These are phyloP conservation scores for Hydraecia micacea DNA, from an alignment of 2,888 invertebrate genomes.

Conservation along the genomic window DNA sequence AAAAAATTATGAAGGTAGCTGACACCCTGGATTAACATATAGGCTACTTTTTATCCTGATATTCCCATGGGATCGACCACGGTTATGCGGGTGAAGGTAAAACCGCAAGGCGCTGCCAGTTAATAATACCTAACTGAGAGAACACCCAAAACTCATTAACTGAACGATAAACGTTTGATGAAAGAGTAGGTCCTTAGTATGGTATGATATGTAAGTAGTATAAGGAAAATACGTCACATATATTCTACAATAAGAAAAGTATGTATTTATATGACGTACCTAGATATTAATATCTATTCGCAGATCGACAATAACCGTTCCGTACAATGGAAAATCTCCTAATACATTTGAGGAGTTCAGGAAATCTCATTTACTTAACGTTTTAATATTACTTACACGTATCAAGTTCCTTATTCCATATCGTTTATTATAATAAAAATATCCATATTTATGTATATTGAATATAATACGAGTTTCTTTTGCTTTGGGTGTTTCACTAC, in stretches of 20 bases:
- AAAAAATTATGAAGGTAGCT: too few relatives aligned
- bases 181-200: slow-evolving; percentile 8
- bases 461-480: neutral
- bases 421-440: slow-evolving; percentile 24
- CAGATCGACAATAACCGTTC: slow-evolving; percentile 54
- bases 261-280: slow-evolving; percentile 14
- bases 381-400: slow-evolving; percentile 59
- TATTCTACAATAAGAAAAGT: slow-evolving; percentile 27
- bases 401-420: slow-evolving; percentile 32
- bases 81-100: too few relatives aligned
- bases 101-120: too few relatives aligned
- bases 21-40: too few relatives aligned
- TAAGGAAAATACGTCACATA: slow-evolving; percentile 34
- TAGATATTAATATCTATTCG: slow-evolving; percentile 53
- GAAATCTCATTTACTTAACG: slow-evolving; percentile 59
- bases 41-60: too few relatives aligned
- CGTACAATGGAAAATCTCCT: slow-evolving; percentile 46
- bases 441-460: slow-evolving; percentile 6
- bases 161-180: slow-evolving; percentile 16
- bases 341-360: slow-evolving; percentile 55
- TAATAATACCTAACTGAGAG: neutral
- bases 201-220: neutral
- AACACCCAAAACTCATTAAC: neutral
- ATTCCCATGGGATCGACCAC: too few relatives aligned
- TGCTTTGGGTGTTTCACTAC: neutral